Base-by-base conservation (phyloP, 2,888 invertebrate species). In the Drosophila maculinotata region DNA sequence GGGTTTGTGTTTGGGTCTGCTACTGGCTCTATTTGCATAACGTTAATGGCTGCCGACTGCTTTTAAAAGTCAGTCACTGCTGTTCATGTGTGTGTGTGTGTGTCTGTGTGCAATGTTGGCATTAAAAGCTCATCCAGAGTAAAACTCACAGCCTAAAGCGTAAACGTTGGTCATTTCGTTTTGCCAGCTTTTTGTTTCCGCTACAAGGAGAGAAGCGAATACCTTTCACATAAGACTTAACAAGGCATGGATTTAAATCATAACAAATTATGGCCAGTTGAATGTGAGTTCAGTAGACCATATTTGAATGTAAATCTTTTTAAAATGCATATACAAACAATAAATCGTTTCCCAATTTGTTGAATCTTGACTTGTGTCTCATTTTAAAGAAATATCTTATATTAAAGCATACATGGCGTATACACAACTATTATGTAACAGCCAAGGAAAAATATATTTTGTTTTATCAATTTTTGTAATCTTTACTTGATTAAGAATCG, bases 101-200 rank as follows among this genome's bases (percentile, higher is more conserved):
- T 36, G 28, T 12, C 17, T 14, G 9, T 35, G 14, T 39, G 26
- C 7, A 35, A 30, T 14, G 33, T 28, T 38, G 39, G 62, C 48
- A 39, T 49, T 39, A 75, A 71, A 75, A 75, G 75, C 57, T 45
- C 57, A 70, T 45, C 9, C 15, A 66, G 56, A 66, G 56, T 70
- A 66, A 66, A 78, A 44, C 79, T 59, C 54, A 77, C 28, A 45
- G 84, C 80, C 81, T 35, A 7, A 39, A 57, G 74, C 69, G 12
- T 56, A 41, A 53, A 31, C 12, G 42, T 41, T 78, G 66, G 62
- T 53, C 78, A 80, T 80, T 78, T 78, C 47, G 51, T 56, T 54
- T 64, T 45, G 62, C 1, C 42, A 64, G 77, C 53, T 57, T 17
- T 58, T 20, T 47, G 26, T 28, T 35, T 17, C n/a, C 1, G 10